phyloP scores from a whole-genome alignment of 2,888 invertebrate genomes.

The Andrena bicolor region DNA sequence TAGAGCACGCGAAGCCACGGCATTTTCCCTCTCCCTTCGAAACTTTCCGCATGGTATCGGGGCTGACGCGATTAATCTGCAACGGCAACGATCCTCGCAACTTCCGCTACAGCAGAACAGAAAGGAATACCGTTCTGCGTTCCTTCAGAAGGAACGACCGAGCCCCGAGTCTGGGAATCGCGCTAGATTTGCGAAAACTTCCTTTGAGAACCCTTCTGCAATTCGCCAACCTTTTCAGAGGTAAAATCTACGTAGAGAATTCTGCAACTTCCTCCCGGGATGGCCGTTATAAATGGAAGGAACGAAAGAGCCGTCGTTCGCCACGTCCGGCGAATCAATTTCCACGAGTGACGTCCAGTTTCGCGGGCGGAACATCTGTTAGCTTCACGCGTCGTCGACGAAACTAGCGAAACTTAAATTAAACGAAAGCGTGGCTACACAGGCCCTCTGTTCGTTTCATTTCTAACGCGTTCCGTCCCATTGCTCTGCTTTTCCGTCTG shows the following conservation, averaged over 20 bases:
- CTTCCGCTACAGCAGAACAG: not conserved
- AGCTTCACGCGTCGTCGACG: not conserved
- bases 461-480: not conserved
- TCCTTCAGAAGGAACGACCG: not conserved
- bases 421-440: not conserved
- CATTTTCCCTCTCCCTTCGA: constrained; percentile 8
- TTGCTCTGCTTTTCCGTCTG: not conserved
- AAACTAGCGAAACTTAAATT: not conserved
- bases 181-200: not conserved
- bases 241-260: not conserved
- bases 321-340: not conserved
- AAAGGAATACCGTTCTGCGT: not conserved
- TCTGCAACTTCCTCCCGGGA: not conserved
- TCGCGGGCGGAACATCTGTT: not conserved
- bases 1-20: not conserved
- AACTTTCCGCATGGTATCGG: not conserved
- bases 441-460: not conserved
- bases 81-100: constrained; percentile 26
- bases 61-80: constrained; percentile 27
- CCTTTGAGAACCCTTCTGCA: not conserved
- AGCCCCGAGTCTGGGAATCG: not conserved
- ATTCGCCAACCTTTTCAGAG: not conserved
- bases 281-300: not conserved
- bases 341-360: not conserved
- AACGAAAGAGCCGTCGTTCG: not conserved